Conservation (phyloP, 2,797 vertebrate species). For the Clarias laeviceps region DNA sequence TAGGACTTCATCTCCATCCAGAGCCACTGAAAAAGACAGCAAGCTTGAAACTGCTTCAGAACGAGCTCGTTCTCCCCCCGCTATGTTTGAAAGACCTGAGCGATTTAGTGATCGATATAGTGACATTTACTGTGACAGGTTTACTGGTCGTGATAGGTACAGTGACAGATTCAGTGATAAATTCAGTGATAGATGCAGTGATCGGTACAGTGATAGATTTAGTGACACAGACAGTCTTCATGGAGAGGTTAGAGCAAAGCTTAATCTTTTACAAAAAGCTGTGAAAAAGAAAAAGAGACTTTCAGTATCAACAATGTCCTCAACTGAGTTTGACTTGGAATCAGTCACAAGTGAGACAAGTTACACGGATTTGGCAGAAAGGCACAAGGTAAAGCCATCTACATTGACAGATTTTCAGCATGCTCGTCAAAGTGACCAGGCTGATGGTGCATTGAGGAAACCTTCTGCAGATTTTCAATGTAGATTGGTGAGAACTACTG, state of each 20-base stretch:
- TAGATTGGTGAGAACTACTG: constrained; percentile 63
- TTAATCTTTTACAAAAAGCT: constrained; percentile 84
- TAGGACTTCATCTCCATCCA: constrained; percentile 70
- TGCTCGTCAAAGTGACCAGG: constrained; percentile 61
- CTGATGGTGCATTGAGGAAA: constrained; percentile 56
- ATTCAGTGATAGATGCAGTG: constrained; percentile 79
- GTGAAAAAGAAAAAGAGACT: constrained; percentile 85
- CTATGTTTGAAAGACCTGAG: constrained; percentile 76
- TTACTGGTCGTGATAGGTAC: constrained; percentile 75
- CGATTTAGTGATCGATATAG: constrained; percentile 79
- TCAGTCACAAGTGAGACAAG: constrained; percentile 76
- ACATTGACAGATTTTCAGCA: constrained; percentile 68
- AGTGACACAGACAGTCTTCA: constrained; percentile 86
- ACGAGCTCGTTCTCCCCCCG: constrained; percentile 73
- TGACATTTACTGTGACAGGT: constrained; percentile 77
- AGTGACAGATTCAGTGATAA: constrained; percentile 80
- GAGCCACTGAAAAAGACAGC: constrained; percentile 67
- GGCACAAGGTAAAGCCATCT: constrained; percentile 68
- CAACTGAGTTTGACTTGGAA: constrained; percentile 79
- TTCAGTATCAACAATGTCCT: constrained; percentile 79
- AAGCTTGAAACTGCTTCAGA: constrained; percentile 77
- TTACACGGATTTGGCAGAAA: constrained; percentile 73
- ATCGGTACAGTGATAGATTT: constrained; percentile 76
- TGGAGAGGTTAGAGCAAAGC: constrained; percentile 88
- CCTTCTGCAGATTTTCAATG: constrained; percentile 59